Conservation (phyloP, 1,140 invertebrate genomes). For the Drosophila melanogaster region DNA sequence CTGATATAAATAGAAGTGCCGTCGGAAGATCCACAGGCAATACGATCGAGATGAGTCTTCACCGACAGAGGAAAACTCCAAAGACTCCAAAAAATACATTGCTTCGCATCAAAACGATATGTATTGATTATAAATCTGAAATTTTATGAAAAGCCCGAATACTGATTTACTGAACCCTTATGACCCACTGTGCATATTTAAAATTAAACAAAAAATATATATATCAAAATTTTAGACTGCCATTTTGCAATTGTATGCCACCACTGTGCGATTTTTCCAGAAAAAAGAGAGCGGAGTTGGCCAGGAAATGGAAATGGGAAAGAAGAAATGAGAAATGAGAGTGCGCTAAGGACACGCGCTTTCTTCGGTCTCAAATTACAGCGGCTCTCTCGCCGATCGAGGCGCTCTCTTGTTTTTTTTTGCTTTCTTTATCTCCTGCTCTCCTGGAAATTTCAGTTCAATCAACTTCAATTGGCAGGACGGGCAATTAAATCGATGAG, state of each 20-base stretch:
- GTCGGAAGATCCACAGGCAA: not conserved
- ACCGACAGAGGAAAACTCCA: not conserved
- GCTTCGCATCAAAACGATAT: no score
- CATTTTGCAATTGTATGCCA: not conserved
- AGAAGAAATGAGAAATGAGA: slow-evolving; percentile 12
- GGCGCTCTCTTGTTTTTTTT: not conserved
- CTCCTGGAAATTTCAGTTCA: slow-evolving; percentile 41
- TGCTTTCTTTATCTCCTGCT: not conserved
- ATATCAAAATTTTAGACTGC: no score
- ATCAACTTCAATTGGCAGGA: slow-evolving; percentile 70
- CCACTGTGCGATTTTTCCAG: slow-evolving; percentile 6
- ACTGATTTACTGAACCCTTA: no score
- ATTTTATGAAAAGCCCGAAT: not conserved
- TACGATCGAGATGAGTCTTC: not conserved
- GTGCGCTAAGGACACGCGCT: slow-evolving; percentile 8
- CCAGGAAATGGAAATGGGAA: slow-evolving; percentile 4
- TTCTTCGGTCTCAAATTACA: slow-evolving; percentile 22
- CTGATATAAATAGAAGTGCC: slow-evolving; percentile 19
- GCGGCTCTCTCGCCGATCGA: not conserved
- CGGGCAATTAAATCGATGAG: slow-evolving; percentile 70
- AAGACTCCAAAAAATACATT: not conserved
- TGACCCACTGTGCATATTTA: no score
- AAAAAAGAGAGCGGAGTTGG: not conserved
- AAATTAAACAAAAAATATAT: no score
- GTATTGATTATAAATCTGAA: not conserved